A percentile compares a stretch with the other conserved stretches of the same genome.
phyloP scores from a whole-genome alignment of 1,140 invertebrate species.

The Aphaenogaster floridana region DNA sequence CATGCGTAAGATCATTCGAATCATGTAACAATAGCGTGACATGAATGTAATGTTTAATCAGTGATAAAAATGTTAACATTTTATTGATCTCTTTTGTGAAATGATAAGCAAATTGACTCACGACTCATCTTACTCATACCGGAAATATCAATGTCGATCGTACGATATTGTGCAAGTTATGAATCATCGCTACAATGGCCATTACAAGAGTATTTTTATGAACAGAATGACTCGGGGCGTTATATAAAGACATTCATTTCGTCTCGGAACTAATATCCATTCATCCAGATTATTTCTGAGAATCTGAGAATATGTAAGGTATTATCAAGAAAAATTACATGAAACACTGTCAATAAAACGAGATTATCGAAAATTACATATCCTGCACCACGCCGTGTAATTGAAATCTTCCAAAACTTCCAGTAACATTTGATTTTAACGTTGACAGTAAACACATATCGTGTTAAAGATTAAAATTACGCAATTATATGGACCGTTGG shows the following conservation, averaged over 20 bases:
- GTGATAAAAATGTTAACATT: constrained; percentile 21
- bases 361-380: constrained; percentile 26
- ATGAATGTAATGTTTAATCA: background rate
- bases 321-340: background rate
- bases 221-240: constrained; percentile 18
- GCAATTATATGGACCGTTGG: background rate
- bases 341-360: constrained; percentile 7
- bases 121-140: constrained; percentile 15
- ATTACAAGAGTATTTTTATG: constrained; percentile 26
- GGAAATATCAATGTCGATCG: constrained; percentile 64
- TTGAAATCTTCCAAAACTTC: background rate
- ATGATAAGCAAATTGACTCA: background rate
- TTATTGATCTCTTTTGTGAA: constrained; percentile 17
- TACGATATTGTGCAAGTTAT: constrained; percentile 47
- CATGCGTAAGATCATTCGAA: background rate
- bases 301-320: constrained; percentile 3
- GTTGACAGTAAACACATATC: background rate
- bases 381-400: background rate
- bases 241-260: constrained; percentile 26
- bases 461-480: background rate
- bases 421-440: constrained; percentile 5
- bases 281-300: constrained; percentile 19
- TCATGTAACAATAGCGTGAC: background rate
- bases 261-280: constrained; percentile 13
- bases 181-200: constrained; percentile 46